These are phyloP conservation scores for Epinephelus moara DNA, from an alignment of 2,113 vertebrate species.

Conservation along the genomic window DNA sequence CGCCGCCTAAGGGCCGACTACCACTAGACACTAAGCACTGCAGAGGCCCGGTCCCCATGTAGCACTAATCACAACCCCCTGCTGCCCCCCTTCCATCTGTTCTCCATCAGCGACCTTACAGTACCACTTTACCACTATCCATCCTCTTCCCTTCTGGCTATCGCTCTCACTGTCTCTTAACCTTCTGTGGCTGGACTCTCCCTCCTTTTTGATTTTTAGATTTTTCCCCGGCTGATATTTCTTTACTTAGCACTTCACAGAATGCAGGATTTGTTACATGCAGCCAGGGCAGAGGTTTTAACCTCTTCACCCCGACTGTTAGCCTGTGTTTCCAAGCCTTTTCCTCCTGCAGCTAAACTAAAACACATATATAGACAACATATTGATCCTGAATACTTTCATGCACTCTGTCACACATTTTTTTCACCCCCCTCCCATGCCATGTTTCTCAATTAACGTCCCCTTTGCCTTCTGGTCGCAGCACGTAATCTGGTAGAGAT, in stretches of 20 bases:
- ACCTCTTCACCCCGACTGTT: conserved; percentile 7
- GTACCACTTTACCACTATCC: conserved; percentile 60
- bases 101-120: conserved; percentile 79
- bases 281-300: conserved; percentile 24
- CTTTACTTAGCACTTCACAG: conserved; percentile 11
- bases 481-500: conserved; percentile 54
- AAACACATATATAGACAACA: conserved; percentile 18
- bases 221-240: not conserved
- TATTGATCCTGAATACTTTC: conserved; percentile 36
- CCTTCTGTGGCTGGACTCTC: conserved; percentile 35
- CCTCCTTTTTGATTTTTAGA: conserved; percentile 14
- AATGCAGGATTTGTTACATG: conserved; percentile 22
- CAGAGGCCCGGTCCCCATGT: conserved; percentile 66
- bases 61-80: conserved; percentile 79
- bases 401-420: conserved; percentile 21
- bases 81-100: conserved; percentile 80
- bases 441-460: conserved; percentile 47
- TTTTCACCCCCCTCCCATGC: conserved; percentile 28
- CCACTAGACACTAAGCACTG: conserved; percentile 57
- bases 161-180: conserved; percentile 51
- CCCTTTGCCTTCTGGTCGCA: conserved; percentile 60
- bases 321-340: conserved; percentile 19
- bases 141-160: conserved; percentile 62
- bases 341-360: not conserved
- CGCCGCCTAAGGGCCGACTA: conserved; percentile 62